phyloP scores from a whole-genome alignment of 2,888 invertebrate genomes.

The Pristionchus exspectatus region DNA sequence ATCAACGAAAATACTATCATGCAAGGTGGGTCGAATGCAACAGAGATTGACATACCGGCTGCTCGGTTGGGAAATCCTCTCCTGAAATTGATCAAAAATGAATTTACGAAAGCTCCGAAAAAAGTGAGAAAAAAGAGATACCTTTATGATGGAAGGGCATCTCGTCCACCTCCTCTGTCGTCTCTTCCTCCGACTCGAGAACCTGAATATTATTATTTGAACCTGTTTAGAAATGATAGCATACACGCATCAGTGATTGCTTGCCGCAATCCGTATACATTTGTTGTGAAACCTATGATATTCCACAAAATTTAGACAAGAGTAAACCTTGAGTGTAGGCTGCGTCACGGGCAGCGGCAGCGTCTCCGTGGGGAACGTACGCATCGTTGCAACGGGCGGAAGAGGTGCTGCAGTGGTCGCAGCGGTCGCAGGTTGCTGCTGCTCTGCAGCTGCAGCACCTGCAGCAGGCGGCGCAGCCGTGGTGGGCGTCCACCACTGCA shows the following conservation, averaged over 20 bases:
- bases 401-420: not conserved
- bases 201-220: not conserved
- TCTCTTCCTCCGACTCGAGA: not conserved
- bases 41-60: not conserved
- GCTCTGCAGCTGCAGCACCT: not conserved
- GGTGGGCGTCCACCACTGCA: conserved; percentile 46
- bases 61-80: conserved; percentile 31
- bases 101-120: not conserved
- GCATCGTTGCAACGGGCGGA: not conserved
- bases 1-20: not conserved
- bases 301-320: not conserved
- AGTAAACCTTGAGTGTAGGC: not conserved
- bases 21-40: not conserved
- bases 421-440: not conserved
- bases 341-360: conserved; percentile 24
- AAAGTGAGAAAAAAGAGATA: not conserved
- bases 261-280: not conserved
- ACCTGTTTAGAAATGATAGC: not conserved
- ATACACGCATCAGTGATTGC: not conserved
- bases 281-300: not conserved
- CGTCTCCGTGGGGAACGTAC: conserved; percentile 36
- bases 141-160: conserved; percentile 40
- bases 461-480: conserved; percentile 16
- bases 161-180: not conserved
- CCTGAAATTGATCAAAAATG: not conserved